Conservation (phyloP, 2,113 vertebrate genomes). For the Solenodon paradoxus region DNA sequence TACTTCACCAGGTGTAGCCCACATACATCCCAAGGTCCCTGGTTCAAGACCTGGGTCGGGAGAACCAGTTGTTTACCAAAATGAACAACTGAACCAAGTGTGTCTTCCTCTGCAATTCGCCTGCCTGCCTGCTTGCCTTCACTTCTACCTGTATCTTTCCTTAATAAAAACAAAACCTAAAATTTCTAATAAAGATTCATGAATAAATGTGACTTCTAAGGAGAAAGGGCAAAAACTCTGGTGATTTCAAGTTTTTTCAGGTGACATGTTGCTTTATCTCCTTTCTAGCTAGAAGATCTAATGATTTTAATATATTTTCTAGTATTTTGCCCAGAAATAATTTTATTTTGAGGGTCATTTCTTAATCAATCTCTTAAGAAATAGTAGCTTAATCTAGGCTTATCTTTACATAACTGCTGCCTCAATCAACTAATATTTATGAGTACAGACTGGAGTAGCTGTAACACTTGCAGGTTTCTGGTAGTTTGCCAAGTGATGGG, state of each 20-base stretch:
- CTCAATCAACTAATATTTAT: background rate
- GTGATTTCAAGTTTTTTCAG: background rate
- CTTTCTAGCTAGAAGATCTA: no score
- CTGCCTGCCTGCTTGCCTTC: no score
- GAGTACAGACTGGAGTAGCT: background rate
- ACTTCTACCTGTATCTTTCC: no score
- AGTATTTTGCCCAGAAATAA: background rate
- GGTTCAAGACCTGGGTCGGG: no score
- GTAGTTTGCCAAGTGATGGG: background rate
- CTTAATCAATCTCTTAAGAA: slow-evolving; percentile 24
- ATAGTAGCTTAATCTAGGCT: background rate
- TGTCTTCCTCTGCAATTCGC: no score
- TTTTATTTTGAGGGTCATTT: background rate
- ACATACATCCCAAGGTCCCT: no score
- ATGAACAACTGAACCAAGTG: no score
- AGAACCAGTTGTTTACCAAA: no score
- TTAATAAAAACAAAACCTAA: no score
- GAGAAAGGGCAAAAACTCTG: background rate
- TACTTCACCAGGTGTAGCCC: no score
- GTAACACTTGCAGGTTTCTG: background rate
- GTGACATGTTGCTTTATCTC: background rate
- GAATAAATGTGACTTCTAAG: background rate
- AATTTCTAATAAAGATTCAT: no score
- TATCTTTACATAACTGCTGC: background rate
- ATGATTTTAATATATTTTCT: slow-evolving; percentile 9